phyloP scores from a whole-genome alignment of 2,113 vertebrate genomes.

The Alethe diademata region DNA sequence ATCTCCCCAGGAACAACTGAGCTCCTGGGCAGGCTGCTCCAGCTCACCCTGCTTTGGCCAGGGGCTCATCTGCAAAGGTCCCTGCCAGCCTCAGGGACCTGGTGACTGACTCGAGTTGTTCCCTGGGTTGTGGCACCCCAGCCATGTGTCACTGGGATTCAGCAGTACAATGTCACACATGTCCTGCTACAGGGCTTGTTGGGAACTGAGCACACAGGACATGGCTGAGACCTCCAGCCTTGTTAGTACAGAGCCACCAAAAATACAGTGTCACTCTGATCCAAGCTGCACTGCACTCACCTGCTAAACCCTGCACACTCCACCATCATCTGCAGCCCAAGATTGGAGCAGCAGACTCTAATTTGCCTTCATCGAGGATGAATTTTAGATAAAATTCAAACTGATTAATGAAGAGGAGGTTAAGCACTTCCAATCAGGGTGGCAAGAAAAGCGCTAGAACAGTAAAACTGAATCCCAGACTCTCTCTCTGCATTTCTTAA shows the following conservation, averaged over 20 bases:
- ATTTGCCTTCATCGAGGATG: background rate
- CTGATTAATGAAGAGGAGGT: conserved; percentile 59
- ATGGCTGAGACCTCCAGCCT: background rate
- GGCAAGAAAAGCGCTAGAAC: background rate
- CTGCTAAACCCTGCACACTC: background rate
- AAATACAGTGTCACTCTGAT: background rate
- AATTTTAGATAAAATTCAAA: conserved; percentile 46
- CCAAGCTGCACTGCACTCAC: background rate
- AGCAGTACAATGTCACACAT: fast-evolving
- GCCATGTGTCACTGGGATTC: fast-evolving
- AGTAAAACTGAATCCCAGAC: background rate
- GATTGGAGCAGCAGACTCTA: background rate
- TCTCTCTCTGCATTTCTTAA: background rate
- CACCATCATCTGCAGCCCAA: background rate
- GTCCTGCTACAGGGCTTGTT: background rate
- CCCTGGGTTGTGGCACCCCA: background rate
- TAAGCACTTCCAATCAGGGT: conserved; percentile 51
- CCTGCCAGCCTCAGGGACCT: background rate
- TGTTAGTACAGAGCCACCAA: background rate
- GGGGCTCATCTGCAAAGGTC: background rate
- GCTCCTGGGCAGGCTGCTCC: background rate
- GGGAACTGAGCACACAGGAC: background rate
- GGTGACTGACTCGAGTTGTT: background rate
- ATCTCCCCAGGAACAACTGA: background rate
- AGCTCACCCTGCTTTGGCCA: background rate